A percentile compares a stretch with the other conserved stretches of the same genome.
Evolutionary conservation across 2,888 invertebrate genomes (phyloP).

Genomic region (Caenorhabditis doughertyi): DNA sequence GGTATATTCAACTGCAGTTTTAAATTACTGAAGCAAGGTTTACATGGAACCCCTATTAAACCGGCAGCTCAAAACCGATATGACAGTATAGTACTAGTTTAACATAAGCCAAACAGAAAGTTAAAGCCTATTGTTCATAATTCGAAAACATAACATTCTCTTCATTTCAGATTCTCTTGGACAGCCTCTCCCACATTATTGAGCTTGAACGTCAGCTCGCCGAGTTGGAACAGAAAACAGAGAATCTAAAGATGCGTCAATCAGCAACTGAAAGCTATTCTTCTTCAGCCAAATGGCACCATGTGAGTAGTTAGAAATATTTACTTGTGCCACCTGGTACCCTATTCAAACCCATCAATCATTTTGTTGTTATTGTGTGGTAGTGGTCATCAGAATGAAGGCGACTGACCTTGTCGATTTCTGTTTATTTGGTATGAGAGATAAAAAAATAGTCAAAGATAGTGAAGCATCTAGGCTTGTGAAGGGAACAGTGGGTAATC

Average conservation of each 20-base stretch:
- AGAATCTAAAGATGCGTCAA: constrained; percentile 45
- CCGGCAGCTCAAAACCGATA: too few species aligned
- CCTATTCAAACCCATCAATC: constrained; percentile 40
- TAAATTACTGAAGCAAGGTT: too few species aligned
- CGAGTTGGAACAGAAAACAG: constrained; percentile 41
- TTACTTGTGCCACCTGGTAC: constrained; percentile 37
- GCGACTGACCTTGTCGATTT: constrained; percentile 29
- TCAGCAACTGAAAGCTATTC: background rate
- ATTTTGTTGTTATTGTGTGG: constrained; percentile 43
- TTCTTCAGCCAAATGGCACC: constrained; percentile 22
- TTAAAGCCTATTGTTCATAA: too few species aligned
- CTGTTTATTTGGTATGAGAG: background rate
- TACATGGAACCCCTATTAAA: too few species aligned
- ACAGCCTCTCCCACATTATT: constrained; percentile 53
- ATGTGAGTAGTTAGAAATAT: constrained; percentile 13
- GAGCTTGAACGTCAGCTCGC: constrained; percentile 53
- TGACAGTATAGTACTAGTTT: too few species aligned
- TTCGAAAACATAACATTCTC: background rate
- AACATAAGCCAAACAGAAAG: too few species aligned
- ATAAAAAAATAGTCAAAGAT: background rate
- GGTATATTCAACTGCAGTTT: too few species aligned
- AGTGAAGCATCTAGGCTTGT: constrained; percentile 2
- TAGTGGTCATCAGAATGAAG: constrained; percentile 18
- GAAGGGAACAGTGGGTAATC: background rate
- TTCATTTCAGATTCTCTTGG: constrained; percentile 49